phyloP scores from a whole-genome alignment of 2,113 vertebrate genomes.

The Thunnus maccoyii region DNA sequence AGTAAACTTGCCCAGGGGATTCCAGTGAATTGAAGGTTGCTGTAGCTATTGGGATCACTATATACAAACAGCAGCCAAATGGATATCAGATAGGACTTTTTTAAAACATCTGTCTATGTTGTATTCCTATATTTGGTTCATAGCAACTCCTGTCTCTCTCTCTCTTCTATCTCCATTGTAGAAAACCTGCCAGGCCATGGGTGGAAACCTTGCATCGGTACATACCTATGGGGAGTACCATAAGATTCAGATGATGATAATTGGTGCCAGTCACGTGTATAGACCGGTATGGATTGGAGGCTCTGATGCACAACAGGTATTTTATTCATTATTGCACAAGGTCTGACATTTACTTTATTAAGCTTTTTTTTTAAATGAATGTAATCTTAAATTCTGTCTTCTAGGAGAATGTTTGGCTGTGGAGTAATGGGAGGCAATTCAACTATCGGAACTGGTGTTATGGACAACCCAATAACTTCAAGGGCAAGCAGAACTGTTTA shows the following conservation, averaged over 20 bases:
- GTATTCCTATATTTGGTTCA: too few relatives aligned
- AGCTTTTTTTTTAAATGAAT: not conserved
- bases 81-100: too few relatives aligned
- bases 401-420: not conserved
- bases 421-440: not conserved
- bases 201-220: not conserved
- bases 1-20: too few relatives aligned
- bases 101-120: too few relatives aligned
- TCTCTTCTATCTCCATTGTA: not conserved
- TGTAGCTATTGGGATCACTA: too few relatives aligned
- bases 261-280: accelerated
- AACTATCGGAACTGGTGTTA: not conserved
- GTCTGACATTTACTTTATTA: not conserved
- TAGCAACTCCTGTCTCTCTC: too few relatives aligned
- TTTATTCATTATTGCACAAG: not conserved
- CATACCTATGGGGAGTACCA: not conserved
- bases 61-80: too few relatives aligned
- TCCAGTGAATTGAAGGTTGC: too few relatives aligned
- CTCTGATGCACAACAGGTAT: not conserved
- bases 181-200: not conserved
- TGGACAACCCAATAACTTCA: too few relatives aligned
- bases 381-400: not conserved
- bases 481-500: not conserved
- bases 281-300: not conserved
- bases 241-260: not conserved